Base-by-base conservation (phyloP, 2,797 vertebrate genomes). In the Apogon talboti region DNA sequence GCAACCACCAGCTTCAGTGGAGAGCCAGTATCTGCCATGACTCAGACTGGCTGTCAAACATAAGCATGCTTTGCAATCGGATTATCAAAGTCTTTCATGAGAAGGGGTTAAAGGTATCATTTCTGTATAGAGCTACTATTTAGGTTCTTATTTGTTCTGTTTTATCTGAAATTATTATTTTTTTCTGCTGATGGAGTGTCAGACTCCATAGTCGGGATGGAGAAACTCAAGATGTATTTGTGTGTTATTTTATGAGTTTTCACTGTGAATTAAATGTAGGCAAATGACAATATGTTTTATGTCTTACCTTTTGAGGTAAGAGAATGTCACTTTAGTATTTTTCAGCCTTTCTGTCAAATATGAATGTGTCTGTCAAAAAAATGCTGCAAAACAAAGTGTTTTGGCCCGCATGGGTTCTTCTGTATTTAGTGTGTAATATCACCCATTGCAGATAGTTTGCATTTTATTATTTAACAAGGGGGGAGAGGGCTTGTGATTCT, bases 321-420 rank as follows among this genome's bases (percentile, higher is more conserved):
- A 89, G 82, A 90, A 87, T 87, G 86, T 91, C 89, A 89, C 85
- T 91, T 90, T 87, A 90, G 86, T 90, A 80, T 90, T 90, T 79
- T 84, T 76, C 74, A 79, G 84, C 83, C 84, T 88, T 83, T 83
- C 73, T 84, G 81, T 89, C 69, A 81, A 82, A 88, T 78, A 87
- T 90, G 89, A 93, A 93, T 92, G 89, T 91, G 84, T 76, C 76
- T 82, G 74, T 87, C 47, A 79, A 77, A 62, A 41, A 74, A 76
- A 88, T 90, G 87, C 89, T 89, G 87, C 85, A 21, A 88, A 76
- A 84, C 77, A 77, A 82, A 85, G 75, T 84, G 74, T 90, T 83
- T 66, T 71, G 67, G 76, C 78, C 79, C 66, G 0, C 37, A 24
- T 57, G 79, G 82, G 75, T 79, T 63, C 30, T 76, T 69, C 50